Evolutionary conservation across 2,888 invertebrate genomes (phyloP).

Genomic region (Tupiocoris notatus): DNA sequence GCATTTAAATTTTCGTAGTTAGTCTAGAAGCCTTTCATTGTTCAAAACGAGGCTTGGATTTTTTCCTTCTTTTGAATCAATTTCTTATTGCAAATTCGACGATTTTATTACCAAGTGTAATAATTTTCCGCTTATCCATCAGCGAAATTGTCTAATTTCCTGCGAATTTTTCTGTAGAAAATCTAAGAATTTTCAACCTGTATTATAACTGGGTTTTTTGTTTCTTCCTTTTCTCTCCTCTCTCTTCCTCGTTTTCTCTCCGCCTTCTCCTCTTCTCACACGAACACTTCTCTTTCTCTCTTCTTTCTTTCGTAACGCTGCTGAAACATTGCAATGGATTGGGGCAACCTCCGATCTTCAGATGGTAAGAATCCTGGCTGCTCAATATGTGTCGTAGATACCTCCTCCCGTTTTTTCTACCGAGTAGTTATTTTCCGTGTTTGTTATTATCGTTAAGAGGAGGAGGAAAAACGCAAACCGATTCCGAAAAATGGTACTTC

Average conservation of each 20-base stretch:
- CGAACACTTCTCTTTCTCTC: constrained; percentile 41
- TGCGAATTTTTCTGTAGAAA: not conserved
- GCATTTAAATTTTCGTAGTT: no score
- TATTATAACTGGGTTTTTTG: constrained; percentile 26
- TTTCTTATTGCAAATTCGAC: no score
- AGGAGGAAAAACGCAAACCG: not conserved
- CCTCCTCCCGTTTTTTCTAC: constrained; percentile 10
- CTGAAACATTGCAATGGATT: constrained; percentile 44
- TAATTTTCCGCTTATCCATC: no score
- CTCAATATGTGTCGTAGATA: constrained; percentile 23
- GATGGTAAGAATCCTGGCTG: constrained; percentile 47
- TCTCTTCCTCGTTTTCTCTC: constrained; percentile 35
- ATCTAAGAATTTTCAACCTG: constrained; percentile 3
- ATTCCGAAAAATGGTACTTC: not conserved
- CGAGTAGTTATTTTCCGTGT: constrained; percentile 38
- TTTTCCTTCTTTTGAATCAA: no score
- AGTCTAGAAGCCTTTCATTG: no score
- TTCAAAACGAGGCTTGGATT: no score
- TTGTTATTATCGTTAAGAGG: constrained; percentile 1
- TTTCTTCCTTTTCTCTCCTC: constrained; percentile 31
- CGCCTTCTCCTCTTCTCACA: constrained; percentile 35
- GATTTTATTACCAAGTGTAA: no score
- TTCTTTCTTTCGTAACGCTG: constrained; percentile 42
- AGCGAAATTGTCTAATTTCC: no score
- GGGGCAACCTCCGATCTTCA: constrained; percentile 43